Percentiles rank a stretch among this genome's conserved stretches.
These are phyloP conservation scores for Dicerorhinus sumatrensis DNA, from an alignment of 2,113 vertebrate species.

Conservation along the genomic window DNA sequence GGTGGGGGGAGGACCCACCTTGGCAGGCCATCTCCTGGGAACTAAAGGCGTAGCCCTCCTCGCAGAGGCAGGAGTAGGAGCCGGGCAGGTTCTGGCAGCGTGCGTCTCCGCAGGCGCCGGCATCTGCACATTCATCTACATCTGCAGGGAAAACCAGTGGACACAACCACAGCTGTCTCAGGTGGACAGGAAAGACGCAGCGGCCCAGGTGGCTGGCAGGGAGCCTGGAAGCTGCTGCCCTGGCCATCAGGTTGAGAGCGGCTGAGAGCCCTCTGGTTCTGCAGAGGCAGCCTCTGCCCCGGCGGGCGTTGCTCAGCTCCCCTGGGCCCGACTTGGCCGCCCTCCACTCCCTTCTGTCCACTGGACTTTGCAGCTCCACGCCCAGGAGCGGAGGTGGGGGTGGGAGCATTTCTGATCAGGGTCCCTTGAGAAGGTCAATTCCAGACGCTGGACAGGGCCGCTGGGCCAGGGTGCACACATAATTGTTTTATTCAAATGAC, in stretches of 20 bases:
- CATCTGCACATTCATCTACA: conserved; percentile 90
- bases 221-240: neutral
- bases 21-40: conserved; percentile 90
- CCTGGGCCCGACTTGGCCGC: neutral
- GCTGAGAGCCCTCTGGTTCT: neutral
- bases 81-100: conserved; percentile 91
- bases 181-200: neutral
- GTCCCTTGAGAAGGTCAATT: neutral
- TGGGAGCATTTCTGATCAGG: neutral
- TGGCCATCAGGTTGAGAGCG: neutral
- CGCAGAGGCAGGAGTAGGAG: conserved; percentile 92
- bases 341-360: no score
- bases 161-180: neutral
- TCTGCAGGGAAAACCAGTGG: conserved; percentile 88
- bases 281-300: neutral
- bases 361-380: neutral
- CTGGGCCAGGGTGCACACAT: neutral
- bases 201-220: neutral
- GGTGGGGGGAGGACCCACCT: conserved; percentile 56
- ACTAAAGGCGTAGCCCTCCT: conserved; percentile 91
- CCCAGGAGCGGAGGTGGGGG: neutral
- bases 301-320: neutral
- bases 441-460: neutral
- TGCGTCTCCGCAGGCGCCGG: conserved; percentile 92
- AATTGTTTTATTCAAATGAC: neutral